Conservation (phyloP, 1,140 invertebrate genomes). For the Gonatopus flavifemur region DNA sequence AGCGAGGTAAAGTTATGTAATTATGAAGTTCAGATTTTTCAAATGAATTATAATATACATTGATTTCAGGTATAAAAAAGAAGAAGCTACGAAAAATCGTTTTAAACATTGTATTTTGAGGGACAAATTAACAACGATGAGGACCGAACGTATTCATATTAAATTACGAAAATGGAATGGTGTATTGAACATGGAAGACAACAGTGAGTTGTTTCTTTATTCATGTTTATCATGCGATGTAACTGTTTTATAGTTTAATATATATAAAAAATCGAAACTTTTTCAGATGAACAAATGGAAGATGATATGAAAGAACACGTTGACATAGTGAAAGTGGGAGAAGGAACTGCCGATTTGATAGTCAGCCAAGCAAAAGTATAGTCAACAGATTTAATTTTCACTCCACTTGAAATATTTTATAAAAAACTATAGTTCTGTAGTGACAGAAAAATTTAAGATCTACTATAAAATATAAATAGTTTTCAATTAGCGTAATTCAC, state of each 20-base stretch:
- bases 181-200: conserved; percentile 10
- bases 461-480: background rate
- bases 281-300: conserved; percentile 25
- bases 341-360: conserved; percentile 44
- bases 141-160: conserved; percentile 46
- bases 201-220: conserved; percentile 23
- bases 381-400: conserved; percentile 8
- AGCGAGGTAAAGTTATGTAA: conserved; percentile 59
- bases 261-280: conserved; percentile 2
- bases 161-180: conserved; percentile 42
- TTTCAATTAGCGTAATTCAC: too few species aligned
- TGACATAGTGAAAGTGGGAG: conserved; percentile 33
- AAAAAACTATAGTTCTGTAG: background rate
- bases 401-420: background rate
- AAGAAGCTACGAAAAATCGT: conserved; percentile 18
- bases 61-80: conserved; percentile 46
- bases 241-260: conserved; percentile 1
- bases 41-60: conserved; percentile 3
- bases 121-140: conserved; percentile 47
- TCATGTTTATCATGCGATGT: background rate
- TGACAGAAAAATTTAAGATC: background rate
- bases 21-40: conserved; percentile 13
- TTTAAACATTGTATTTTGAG: conserved; percentile 45
- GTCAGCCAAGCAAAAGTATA: conserved; percentile 19
- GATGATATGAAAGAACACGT: conserved; percentile 14